Evolutionary conservation across 1,140 invertebrate species (phyloP), one percentile per base, ranked within the genome.

Genomic region (Rhagoletis zephyria): DNA sequence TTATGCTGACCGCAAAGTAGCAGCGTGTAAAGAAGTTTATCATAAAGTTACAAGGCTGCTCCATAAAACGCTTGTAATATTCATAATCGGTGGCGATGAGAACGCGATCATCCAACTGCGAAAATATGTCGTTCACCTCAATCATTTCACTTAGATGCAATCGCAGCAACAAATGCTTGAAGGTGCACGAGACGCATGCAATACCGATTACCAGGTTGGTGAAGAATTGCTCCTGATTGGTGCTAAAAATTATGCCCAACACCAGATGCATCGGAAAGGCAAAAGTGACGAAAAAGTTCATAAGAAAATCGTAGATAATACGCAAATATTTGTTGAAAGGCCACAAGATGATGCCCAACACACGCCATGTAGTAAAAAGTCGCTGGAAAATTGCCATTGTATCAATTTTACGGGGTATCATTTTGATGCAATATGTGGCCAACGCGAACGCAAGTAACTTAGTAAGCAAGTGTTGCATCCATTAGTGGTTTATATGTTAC

Each of bases 201-300:
- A 87, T 59, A 6, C 87, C 89, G 0, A 88, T 90, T n/a, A 89
- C 86, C 14, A 90, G 48, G 85, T 89, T 90, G 12, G 48, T 89
- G 67, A 89, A 89, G 1, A 90, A 16, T 9, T 88, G 74, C 0
- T 42, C 4, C 1, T 74, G 65, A 1, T 81, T 88, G n/a, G 70
- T 42, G 30, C 88, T 40, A 4, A 86, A 65, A 9, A 90, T 65
- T 1, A 90, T n/a, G 0, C 88, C 90, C 1, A 90, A 30, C 7
- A 87, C 45, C 0, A 90, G 63, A 40, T 90, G 90, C 0, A 88
- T 10, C 1, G 90, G 89, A 81, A 88, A 90, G 67, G 85, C 89
- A 16, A 90, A 60, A 2, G 87, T 89, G 2, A 90, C 63, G 4
- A 88, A 87, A 4, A 89, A 63, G 0, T 64, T 88, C 4, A 89